Conservation (phyloP, 2,888 invertebrate genomes). For the Escarpia spicata region DNA sequence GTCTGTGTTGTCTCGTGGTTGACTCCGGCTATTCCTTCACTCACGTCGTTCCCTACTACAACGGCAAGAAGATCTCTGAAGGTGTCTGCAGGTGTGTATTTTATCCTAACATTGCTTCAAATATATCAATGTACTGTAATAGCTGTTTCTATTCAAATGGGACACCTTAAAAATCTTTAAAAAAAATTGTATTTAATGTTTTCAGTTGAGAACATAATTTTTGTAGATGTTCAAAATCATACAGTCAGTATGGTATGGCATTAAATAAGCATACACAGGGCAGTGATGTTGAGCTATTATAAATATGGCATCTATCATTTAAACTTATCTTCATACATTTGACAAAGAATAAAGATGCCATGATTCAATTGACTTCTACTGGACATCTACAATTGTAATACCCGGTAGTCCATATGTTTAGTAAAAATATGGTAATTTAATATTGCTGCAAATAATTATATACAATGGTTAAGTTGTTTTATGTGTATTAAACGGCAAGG, state of each 20-base stretch:
- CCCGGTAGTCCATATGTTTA: neutral
- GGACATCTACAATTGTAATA: neutral
- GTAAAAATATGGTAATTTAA: neutral
- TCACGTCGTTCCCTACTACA: slow-evolving; percentile 86
- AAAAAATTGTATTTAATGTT: no score
- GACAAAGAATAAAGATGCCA: neutral
- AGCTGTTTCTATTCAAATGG: no score
- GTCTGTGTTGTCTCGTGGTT: slow-evolving; percentile 78
- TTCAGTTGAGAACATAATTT: no score
- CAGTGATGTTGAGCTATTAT: neutral
- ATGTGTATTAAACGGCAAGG: neutral
- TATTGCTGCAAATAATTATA: neutral
- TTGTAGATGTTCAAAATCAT: no score
- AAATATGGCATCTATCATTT: neutral
- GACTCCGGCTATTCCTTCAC: slow-evolving; percentile 97
- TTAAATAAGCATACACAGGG: neutral
- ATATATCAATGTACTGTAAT: neutral
- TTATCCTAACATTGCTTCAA: neutral
- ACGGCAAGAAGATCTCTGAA: slow-evolving; percentile 72
- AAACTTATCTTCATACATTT: neutral
- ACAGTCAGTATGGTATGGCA: no score
- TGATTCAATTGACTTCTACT: neutral
- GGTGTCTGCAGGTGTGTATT: slow-evolving; percentile 67
- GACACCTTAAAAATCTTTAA: no score
- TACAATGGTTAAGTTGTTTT: neutral